phyloP scores from a whole-genome alignment of 2,113 vertebrate genomes.

The Antigone vipio region DNA sequence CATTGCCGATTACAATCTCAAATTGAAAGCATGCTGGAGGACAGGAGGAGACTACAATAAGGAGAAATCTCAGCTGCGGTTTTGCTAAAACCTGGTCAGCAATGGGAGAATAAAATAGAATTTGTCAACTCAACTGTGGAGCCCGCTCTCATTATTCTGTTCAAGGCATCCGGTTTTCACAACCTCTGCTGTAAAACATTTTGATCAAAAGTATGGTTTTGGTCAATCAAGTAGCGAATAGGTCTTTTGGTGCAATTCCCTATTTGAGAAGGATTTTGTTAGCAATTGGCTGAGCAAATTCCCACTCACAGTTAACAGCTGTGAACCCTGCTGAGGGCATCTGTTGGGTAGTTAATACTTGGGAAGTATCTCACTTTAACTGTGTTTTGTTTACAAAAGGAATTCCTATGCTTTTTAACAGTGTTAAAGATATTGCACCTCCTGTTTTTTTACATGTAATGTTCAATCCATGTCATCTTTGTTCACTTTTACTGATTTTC shows the following conservation, averaged over 20 bases:
- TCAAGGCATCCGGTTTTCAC: not conserved
- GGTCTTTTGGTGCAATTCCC: not conserved
- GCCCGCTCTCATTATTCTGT: not conserved
- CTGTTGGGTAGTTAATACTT: slow-evolving; percentile 54
- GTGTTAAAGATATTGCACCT: slow-evolving; percentile 31
- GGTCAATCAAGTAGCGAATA: slow-evolving; percentile 14
- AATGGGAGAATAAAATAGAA: not conserved
- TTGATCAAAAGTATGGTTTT: not conserved
- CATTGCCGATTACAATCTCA: not conserved
- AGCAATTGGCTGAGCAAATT: slow-evolving; percentile 50
- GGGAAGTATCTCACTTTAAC: slow-evolving; percentile 6
- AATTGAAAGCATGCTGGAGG: not conserved
- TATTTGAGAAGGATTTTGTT: not conserved
- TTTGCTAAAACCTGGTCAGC: not conserved
- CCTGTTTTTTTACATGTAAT: slow-evolving; percentile 55
- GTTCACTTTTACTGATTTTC: slow-evolving; percentile 41
- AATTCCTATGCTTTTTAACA: slow-evolving; percentile 37
- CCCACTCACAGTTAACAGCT: slow-evolving; percentile 31
- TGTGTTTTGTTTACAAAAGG: slow-evolving; percentile 58
- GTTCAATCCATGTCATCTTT: not conserved
- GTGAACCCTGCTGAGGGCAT: slow-evolving; percentile 66
- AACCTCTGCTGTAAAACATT: not conserved
- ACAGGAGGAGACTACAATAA: not conserved
- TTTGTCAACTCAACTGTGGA: not conserved
- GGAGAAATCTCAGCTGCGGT: not conserved